Percentiles rank a stretch among this genome's conserved stretches.
These are phyloP conservation scores for Drosophila parvula DNA, from an alignment of 1,140 invertebrate genomes.

Conservation along the genomic window DNA sequence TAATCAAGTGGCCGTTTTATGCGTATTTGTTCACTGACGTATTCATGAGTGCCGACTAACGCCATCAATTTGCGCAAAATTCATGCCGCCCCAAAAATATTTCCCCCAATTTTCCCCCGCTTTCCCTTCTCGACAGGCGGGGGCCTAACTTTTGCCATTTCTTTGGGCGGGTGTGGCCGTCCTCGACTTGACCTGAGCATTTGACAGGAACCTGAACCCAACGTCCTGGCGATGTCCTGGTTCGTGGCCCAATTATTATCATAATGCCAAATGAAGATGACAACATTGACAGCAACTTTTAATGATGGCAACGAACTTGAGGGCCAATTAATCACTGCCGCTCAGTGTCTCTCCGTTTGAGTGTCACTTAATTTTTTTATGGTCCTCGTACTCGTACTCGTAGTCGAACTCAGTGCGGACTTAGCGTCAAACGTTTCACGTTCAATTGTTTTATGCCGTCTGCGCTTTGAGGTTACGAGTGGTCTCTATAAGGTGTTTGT, in stretches of 20 bases:
- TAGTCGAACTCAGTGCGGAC: slow-evolving; percentile 33
- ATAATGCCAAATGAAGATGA: slow-evolving; percentile 82
- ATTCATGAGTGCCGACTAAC: slow-evolving; percentile 70
- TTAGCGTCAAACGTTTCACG: slow-evolving; percentile 55
- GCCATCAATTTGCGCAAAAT: slow-evolving; percentile 65
- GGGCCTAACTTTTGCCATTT: slow-evolving; percentile 51
- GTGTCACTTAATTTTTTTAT: slow-evolving; percentile 77
- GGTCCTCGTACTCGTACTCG: slow-evolving; percentile 35
- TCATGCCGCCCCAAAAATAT: slow-evolving; percentile 10
- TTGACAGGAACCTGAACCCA: slow-evolving; percentile 57
- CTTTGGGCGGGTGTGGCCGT: neutral
- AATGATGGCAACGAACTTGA: slow-evolving; percentile 63
- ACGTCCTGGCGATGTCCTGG: slow-evolving; percentile 25
- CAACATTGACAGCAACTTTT: slow-evolving; percentile 74
- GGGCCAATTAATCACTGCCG: slow-evolving; percentile 77
- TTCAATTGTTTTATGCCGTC: slow-evolving; percentile 80
- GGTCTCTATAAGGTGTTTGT: slow-evolving; percentile 45
- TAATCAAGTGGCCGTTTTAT: slow-evolving; percentile 73
- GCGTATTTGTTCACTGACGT: slow-evolving; percentile 71
- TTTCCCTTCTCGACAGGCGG: slow-evolving; percentile 26
- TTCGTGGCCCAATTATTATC: slow-evolving; percentile 72
- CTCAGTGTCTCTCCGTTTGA: slow-evolving; percentile 40
- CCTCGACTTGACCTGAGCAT: slow-evolving; percentile 36
- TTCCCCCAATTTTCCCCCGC: neutral
- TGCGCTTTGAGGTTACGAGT: slow-evolving; percentile 70